Evolutionary conservation across 2,113 vertebrate genomes (phyloP).

Genomic region (Morone saxatilis): DNA sequence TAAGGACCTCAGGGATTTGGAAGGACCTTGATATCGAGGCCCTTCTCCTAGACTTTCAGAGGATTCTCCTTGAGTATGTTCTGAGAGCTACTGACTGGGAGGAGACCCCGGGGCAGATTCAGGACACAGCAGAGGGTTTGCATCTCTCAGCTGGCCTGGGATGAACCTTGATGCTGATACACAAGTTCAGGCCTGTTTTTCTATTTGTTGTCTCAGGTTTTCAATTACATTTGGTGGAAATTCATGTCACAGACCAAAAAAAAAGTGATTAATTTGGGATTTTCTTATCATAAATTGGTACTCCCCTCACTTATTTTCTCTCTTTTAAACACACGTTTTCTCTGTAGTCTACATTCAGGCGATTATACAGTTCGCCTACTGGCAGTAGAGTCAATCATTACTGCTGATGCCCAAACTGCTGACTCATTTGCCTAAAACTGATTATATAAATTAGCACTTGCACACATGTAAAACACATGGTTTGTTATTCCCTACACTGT

Average conservation of each 20-base stretch:
- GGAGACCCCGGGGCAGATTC: constrained; percentile 19
- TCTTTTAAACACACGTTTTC: background rate
- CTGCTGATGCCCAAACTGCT: too few relatives aligned
- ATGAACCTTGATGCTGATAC: constrained; percentile 1
- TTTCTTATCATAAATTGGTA: too few relatives aligned
- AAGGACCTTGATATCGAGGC: background rate
- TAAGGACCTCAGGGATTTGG: background rate
- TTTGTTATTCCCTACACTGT: background rate
- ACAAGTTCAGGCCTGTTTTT: background rate
- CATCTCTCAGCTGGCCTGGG: constrained; percentile 3
- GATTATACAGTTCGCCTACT: too few relatives aligned
- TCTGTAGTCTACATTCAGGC: too few relatives aligned
- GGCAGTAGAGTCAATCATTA: too few relatives aligned
- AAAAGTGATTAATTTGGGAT: background rate
- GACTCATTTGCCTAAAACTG: too few relatives aligned
- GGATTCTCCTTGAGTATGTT: background rate
- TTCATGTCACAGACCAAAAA: too few relatives aligned
- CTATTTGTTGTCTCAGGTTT: background rate
- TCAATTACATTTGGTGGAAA: background rate
- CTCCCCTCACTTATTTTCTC: background rate
- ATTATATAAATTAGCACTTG: background rate
- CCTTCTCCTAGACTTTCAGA: background rate
- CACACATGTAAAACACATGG: background rate
- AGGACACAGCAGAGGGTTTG: constrained; percentile 12
- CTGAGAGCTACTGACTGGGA: background rate